Conservation (phyloP, 1,140 invertebrate genomes). For the Calliopsis andreniformis region DNA sequence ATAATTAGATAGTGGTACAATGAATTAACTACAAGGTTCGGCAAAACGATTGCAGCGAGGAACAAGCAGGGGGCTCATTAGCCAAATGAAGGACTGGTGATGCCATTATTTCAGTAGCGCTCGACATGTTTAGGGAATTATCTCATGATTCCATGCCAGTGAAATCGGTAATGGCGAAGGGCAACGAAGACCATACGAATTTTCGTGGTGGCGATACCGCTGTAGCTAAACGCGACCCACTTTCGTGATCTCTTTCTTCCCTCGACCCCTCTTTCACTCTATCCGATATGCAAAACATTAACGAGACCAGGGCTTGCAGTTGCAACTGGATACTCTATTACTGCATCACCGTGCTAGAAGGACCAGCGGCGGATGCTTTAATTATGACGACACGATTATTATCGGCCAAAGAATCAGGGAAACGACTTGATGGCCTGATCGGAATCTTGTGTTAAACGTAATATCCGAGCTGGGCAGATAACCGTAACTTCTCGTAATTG, state of each 20-base stretch:
- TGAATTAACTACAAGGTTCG: too few species aligned
- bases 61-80: slow-evolving; percentile 7
- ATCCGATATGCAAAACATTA: slow-evolving; percentile 22
- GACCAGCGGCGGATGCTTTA: slow-evolving; percentile 8
- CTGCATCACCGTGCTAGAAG: neutral
- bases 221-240: slow-evolving; percentile 20
- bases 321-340: neutral
- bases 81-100: slow-evolving; percentile 1
- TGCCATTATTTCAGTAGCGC: neutral
- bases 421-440: neutral
- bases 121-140: too few species aligned
- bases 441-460: neutral
- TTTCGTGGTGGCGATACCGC: slow-evolving; percentile 2
- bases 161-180: slow-evolving; percentile 25
- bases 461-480: slow-evolving; percentile 17
- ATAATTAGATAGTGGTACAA: too few species aligned
- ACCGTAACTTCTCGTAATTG: neutral
- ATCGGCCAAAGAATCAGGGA: slow-evolving; percentile 23
- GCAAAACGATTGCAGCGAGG: neutral
- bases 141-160: slow-evolving; percentile 6
- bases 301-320: slow-evolving; percentile 22
- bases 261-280: neutral
- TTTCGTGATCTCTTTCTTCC: neutral
- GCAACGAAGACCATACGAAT: slow-evolving; percentile 25
- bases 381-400: slow-evolving; percentile 38